Percentiles rank a stretch among this genome's conserved stretches.
Conservation (phyloP, 1,140 invertebrate genomes). For the Lepeophtheirus salmonis region DNA sequence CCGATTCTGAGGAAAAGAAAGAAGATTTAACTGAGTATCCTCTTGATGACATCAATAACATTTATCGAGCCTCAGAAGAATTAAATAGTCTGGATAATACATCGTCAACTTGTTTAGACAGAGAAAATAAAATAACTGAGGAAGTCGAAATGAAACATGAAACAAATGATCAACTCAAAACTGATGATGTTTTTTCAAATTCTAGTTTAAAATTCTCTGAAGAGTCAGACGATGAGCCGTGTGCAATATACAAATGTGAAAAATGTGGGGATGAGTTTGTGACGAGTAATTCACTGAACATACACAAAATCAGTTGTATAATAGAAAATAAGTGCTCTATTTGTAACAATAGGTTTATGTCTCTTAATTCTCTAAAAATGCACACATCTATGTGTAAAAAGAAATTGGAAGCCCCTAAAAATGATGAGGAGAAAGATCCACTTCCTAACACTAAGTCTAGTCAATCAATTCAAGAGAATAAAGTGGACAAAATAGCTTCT, state of each 20-base stretch:
- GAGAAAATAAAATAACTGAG: background rate
- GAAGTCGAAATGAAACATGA: too few species aligned
- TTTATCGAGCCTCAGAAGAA: background rate
- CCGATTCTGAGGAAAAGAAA: too few species aligned
- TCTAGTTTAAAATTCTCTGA: background rate
- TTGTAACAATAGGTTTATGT: slow-evolving; percentile 4
- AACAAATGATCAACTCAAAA: too few species aligned
- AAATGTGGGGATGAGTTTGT: slow-evolving; percentile 9
- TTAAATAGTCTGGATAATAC: background rate
- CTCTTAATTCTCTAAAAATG: slow-evolving; percentile 3
- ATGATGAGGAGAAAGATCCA: slow-evolving; percentile 6
- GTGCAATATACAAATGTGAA: slow-evolving; percentile 9
- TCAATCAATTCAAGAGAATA: background rate
- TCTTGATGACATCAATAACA: background rate
- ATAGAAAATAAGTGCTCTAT: background rate
- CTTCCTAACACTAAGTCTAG: too few species aligned
- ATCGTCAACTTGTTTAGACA: background rate
- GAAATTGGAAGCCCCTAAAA: background rate
- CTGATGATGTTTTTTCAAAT: too few species aligned
- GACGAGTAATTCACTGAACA: slow-evolving; percentile 9
- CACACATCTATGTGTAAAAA: slow-evolving; percentile 5
- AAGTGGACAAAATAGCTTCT: background rate
- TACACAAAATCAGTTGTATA: slow-evolving; percentile 3
- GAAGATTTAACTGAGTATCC: too few species aligned
- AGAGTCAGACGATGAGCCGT: background rate